These are phyloP conservation scores for Dipodomys ordii DNA, from an alignment of 2,113 vertebrate species.

Conservation along the genomic window DNA sequence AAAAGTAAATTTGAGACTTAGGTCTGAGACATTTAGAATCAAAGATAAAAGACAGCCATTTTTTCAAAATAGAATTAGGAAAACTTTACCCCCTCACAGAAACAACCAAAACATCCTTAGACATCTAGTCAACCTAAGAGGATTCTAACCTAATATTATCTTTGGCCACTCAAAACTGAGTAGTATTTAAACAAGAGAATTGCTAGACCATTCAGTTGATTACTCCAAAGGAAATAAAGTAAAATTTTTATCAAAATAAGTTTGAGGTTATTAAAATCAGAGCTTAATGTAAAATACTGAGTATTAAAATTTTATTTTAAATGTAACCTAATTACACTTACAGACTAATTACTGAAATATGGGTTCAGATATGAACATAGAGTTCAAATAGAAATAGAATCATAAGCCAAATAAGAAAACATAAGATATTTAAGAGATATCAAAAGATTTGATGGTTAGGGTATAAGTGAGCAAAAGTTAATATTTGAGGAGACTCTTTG, in stretches of 20 bases:
- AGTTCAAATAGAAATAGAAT: background rate
- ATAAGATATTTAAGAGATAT: background rate
- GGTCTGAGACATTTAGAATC: conserved; percentile 31
- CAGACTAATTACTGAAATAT: background rate
- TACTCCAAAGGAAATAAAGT: conserved; percentile 28
- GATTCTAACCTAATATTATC: background rate
- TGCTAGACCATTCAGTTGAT: background rate
- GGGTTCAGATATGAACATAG: background rate
- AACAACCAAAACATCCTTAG: conserved; percentile 19
- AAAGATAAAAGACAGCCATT: background rate
- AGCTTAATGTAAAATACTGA: background rate
- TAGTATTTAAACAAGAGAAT: conserved; percentile 38
- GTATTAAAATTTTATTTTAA: background rate
- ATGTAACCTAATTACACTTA: background rate
- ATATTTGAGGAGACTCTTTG: background rate
- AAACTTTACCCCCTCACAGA: background rate
- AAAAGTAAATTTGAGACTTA: conserved; percentile 26
- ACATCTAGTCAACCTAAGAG: background rate
- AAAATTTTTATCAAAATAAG: conserved; percentile 47
- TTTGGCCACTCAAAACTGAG: conserved; percentile 5
- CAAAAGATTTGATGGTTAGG: background rate
- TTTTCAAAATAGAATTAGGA: conserved; percentile 4
- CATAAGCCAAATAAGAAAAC: background rate
- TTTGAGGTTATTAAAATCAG: background rate
- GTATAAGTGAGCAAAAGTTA: background rate